Conservation (phyloP, 2,797 vertebrate species). For the Triplophysa yarkandensis region DNA sequence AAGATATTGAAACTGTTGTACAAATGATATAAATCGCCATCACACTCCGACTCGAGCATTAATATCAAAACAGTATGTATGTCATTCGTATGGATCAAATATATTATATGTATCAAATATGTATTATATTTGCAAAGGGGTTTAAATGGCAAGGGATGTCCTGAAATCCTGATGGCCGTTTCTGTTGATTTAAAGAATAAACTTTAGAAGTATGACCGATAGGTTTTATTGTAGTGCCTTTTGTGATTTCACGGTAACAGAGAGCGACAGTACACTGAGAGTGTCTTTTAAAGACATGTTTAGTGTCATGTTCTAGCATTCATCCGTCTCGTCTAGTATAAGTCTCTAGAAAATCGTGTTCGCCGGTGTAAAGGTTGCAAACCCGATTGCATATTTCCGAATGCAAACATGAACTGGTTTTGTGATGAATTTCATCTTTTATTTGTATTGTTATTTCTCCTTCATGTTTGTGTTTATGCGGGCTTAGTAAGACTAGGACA, state of each 20-base stretch:
- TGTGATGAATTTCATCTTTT: constrained; percentile 52
- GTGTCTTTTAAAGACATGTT: constrained; percentile 48
- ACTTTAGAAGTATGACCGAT: too few relatives aligned
- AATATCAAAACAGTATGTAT: too few relatives aligned
- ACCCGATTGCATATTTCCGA: constrained; percentile 62
- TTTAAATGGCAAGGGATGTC: too few relatives aligned
- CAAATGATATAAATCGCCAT: too few relatives aligned
- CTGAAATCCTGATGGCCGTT: too few relatives aligned
- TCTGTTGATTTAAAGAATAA: too few relatives aligned
- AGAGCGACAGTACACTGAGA: background rate
- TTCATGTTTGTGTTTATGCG: constrained; percentile 23
- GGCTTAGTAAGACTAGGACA: constrained; percentile 34
- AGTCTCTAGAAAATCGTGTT: constrained; percentile 58
- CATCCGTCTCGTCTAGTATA: constrained; percentile 50
- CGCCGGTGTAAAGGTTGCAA: constrained; percentile 55
- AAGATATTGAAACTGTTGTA: too few relatives aligned
- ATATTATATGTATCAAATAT: too few relatives aligned
- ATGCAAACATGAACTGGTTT: constrained; percentile 59
- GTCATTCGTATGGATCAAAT: too few relatives aligned
- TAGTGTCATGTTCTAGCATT: constrained; percentile 35
- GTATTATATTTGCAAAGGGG: too few relatives aligned
- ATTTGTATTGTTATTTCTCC: constrained; percentile 39
- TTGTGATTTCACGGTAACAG: background rate
- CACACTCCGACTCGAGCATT: too few relatives aligned
- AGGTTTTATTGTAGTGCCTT: background rate